phyloP scores from a whole-genome alignment of 2,797 vertebrate genomes.

The Syngnathus rostellatus region DNA sequence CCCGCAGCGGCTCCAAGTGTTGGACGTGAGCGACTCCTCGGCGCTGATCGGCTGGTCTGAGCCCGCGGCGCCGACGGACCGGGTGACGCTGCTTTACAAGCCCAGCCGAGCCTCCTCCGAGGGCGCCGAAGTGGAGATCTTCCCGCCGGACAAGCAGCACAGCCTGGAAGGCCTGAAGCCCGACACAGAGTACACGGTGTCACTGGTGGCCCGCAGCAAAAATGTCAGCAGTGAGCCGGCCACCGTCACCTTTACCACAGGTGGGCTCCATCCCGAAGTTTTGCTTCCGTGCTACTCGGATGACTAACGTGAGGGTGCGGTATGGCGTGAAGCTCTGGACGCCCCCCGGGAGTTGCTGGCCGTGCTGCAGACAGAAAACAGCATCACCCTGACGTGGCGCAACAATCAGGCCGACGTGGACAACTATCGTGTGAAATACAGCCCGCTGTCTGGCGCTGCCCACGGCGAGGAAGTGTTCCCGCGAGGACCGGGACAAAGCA shows the following conservation, averaged over 20 bases:
- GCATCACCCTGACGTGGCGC: slow-evolving; percentile 84
- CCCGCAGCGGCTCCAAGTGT: slow-evolving; percentile 78
- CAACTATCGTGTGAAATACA: slow-evolving; percentile 83
- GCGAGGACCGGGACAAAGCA: slow-evolving; percentile 67
- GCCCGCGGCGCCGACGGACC: slow-evolving; percentile 75
- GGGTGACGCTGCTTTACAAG: slow-evolving; percentile 72
- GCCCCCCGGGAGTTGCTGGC: slow-evolving; percentile 73
- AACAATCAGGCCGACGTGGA: slow-evolving; percentile 75
- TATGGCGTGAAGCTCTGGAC: slow-evolving; percentile 74
- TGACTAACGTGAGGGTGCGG: not conserved
- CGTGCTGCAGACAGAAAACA: slow-evolving; percentile 77
- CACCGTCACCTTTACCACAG: slow-evolving; percentile 78
- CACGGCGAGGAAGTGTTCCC: slow-evolving; percentile 78
- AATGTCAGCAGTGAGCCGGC: slow-evolving; percentile 72
- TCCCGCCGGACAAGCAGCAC: slow-evolving; percentile 76
- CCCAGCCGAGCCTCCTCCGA: slow-evolving; percentile 62
- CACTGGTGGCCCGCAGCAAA: slow-evolving; percentile 70
- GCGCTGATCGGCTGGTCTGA: slow-evolving; percentile 84
- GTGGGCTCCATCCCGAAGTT: slow-evolving; percentile 46
- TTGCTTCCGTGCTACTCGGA: not conserved
- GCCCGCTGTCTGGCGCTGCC: slow-evolving; percentile 80
- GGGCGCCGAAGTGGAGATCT: slow-evolving; percentile 70
- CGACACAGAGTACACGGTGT: slow-evolving; percentile 82
- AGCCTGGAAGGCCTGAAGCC: slow-evolving; percentile 77
- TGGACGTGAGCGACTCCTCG: slow-evolving; percentile 81